Evolutionary conservation across 2,888 invertebrate species (phyloP), one percentile per base, ranked within the genome.

Genomic region (Biston stratarius): DNA sequence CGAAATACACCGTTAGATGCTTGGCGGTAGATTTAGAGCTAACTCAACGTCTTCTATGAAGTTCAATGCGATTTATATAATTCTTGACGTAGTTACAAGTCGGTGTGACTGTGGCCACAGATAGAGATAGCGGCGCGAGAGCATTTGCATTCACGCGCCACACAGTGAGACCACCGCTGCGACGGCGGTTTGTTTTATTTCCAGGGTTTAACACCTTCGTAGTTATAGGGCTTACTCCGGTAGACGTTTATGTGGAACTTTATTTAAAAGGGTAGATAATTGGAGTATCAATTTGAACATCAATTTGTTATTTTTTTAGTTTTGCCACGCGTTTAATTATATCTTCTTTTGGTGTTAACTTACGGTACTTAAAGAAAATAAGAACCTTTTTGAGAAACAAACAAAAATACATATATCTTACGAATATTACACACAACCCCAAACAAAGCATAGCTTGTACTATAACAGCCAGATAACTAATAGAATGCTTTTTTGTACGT

Each of bases 101-200:
- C 83, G 82, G 86, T 89, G 88, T 87, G 78, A 87, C 74, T 71
- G 60, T 69, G 63, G 72, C 79, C 74, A 59, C 67, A 85, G 90
- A 91, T 91, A 88, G 83, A 91, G 90, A 90, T 89, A 90, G 87
- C 80, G 86, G 83, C 78, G 87, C 80, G 83, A 73, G 69, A 79
- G 83, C 82, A 90, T 91, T 92, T 91, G 91, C 92, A 92, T 92
- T 81, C 78, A 74, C 79, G 85, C 91, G 85, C 91, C 91, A 91
- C 92, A 91, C 91, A 91, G 73, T 75, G 85, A 78, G 90, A 89
- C 91, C 91, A 90, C 91, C 90, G 63, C 63, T 53, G 67, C 63
- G 62, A 6, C 34, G 55, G 34, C 15, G 34, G 15, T 15, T 68
- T 40, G 63, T 68, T 63, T 68, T 68, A 57, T 68, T 67, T 60